Percentiles rank a stretch among this genome's conserved stretches.
Evolutionary conservation across 2,888 invertebrate genomes (phyloP).

Genomic region (Tenthredo amoena): DNA sequence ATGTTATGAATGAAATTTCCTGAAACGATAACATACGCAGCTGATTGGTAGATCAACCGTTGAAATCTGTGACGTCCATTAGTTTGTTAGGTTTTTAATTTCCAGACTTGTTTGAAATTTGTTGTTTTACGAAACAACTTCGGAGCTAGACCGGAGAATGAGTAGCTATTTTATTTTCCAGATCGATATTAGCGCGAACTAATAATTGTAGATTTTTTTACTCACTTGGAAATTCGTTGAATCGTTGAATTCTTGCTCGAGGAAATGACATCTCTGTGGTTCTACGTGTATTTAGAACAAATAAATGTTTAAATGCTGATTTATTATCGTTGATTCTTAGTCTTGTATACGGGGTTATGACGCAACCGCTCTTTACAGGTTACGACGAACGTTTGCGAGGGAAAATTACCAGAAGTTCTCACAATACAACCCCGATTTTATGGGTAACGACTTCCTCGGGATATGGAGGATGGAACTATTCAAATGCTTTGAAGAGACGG

Average conservation of each 20-base stretch:
- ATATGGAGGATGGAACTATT: slow-evolving; percentile 11
- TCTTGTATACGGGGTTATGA: not conserved
- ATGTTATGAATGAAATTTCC: slow-evolving; percentile 7
- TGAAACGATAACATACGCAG: slow-evolving; percentile 22
- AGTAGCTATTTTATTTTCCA: not conserved
- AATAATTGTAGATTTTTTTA: slow-evolving; percentile 56
- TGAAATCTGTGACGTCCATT: slow-evolving; percentile 2
- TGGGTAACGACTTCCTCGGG: slow-evolving; percentile 16
- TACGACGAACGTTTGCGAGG: slow-evolving; percentile 57
- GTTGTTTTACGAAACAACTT: not conserved
- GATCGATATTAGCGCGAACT: not conserved
- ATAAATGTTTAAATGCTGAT: slow-evolving; percentile 43
- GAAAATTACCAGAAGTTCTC: slow-evolving; percentile 50
- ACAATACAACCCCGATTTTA: not conserved
- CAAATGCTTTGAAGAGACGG: slow-evolving; percentile 61
- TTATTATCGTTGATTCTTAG: not conserved
- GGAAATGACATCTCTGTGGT: slow-evolving; percentile 79
- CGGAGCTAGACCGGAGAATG: not conserved
- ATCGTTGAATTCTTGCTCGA: slow-evolving; percentile 81
- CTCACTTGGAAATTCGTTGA: slow-evolving; percentile 81
- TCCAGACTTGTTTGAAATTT: not conserved
- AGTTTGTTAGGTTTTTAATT: not conserved
- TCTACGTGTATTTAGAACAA: not conserved
- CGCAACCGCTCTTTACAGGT: slow-evolving; percentile 58
- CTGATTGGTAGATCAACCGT: not conserved